phyloP scores from a whole-genome alignment of 2,113 vertebrate species.

The Lamprologus lemairii region DNA sequence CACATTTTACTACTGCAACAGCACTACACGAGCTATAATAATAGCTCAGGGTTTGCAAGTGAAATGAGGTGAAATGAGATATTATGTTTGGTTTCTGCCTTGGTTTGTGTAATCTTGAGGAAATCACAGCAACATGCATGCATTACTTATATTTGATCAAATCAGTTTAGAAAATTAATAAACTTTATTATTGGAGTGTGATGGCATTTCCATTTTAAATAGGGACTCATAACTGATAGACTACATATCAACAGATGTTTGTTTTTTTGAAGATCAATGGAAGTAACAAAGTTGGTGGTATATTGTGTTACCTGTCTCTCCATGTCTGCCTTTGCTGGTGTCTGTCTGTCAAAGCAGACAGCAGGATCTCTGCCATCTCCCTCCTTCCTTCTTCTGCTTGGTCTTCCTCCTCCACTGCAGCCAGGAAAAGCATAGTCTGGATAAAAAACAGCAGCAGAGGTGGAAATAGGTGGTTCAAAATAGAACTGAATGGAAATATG shows the following conservation, averaged over 20 bases:
- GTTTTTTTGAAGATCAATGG: background rate
- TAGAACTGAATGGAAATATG: background rate
- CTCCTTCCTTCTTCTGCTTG: constrained; percentile 70
- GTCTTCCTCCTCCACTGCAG: constrained; percentile 66
- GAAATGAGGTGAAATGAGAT: background rate
- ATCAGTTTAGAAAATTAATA: background rate
- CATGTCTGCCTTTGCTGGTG: constrained; percentile 87
- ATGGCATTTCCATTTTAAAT: background rate
- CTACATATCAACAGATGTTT: background rate
- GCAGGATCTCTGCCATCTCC: constrained; percentile 75
- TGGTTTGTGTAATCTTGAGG: background rate
- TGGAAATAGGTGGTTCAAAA: background rate
- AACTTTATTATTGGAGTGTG: background rate
- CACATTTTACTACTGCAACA: background rate
- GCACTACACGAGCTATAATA: background rate
- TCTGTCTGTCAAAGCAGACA: constrained; percentile 78
- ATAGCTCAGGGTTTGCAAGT: background rate
- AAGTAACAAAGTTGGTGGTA: background rate
- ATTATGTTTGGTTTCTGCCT: background rate
- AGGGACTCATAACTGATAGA: background rate
- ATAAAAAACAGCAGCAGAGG: constrained; percentile 39
- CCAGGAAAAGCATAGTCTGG: constrained; percentile 80
- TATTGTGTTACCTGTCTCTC: constrained; percentile 79
- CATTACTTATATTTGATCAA: background rate
- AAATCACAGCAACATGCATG: background rate